These are phyloP conservation scores for Acleris emargana DNA, from an alignment of 2,888 invertebrate genomes.

Conservation along the genomic window DNA sequence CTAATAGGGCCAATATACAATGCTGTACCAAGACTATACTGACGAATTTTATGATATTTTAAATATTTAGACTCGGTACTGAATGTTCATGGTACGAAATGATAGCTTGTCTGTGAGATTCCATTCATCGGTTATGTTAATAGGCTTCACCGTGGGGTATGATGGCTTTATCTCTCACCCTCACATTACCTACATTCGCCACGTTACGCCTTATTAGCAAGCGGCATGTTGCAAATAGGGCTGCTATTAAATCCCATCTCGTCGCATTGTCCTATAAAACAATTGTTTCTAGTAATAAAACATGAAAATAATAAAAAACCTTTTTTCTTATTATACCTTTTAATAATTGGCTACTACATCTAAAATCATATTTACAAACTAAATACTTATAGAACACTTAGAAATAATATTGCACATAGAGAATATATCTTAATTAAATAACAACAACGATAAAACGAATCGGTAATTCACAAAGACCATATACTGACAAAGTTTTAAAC, in stretches of 20 bases:
- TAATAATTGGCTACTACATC: conserved; percentile 59
- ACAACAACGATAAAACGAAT: conserved; percentile 67
- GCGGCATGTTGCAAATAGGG: conserved; percentile 44
- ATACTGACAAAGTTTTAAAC: conserved; percentile 38
- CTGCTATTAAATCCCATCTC: conserved; percentile 39
- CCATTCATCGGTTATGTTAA: conserved; percentile 24
- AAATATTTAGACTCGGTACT: too few relatives aligned
- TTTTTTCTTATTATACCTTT: conserved; percentile 52
- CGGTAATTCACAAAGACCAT: conserved; percentile 49
- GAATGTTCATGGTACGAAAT: not conserved
- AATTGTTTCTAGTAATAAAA: not conserved
- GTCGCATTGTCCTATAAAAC: not conserved
- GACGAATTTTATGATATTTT: too few relatives aligned
- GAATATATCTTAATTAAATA: conserved; percentile 63
- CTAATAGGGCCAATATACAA: too few relatives aligned
- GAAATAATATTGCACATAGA: conserved; percentile 78
- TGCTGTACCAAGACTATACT: too few relatives aligned
- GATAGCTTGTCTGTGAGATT: conserved; percentile 1
- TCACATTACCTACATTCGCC: conserved; percentile 50
- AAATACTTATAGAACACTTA: conserved; percentile 65
- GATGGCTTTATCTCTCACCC: conserved; percentile 62
- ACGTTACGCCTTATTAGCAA: conserved; percentile 58
- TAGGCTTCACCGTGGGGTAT: conserved; percentile 37
- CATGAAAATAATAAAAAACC: not conserved
- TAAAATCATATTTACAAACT: conserved; percentile 73